Evolutionary conservation across 2,797 vertebrate species (phyloP), one percentile per base, ranked within the genome.

Genomic region (Tauraco hartlaubi): DNA sequence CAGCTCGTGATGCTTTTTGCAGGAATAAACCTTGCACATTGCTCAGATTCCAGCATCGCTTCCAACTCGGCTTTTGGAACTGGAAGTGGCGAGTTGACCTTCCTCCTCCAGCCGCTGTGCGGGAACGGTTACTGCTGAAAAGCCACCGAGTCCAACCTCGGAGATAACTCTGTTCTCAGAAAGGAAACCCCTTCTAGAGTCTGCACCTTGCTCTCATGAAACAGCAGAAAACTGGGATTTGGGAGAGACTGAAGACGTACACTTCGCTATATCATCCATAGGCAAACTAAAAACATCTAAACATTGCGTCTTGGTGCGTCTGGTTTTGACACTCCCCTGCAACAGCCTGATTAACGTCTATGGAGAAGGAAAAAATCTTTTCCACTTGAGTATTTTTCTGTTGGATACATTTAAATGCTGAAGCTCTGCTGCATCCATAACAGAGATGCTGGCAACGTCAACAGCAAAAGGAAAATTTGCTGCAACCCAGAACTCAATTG

Each of bases 121-220:
- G 3, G 54, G 6, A 46, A 10, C 5, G 2, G 25, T 25, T 17
- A 15, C 16, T 22, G 29, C 29, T 22, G 23, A 22, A 58, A 52
- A 61, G 9, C 11, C 39, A 5, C 0, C 1, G 4, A 78, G 10
- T 3, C n/a, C 31, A 19, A 12, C 11, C 25, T 6, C 1, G 2
- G 20, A 72, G 20, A 11, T 0, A 43, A 19, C 15, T 10, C 17
- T 29, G 31, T 22, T 33, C 12, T 41, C 51, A 49, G 8, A 35
- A 20, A 22, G 43, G 37, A 73, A 88, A 86, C 3, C 2, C 15
- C 5, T 68, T 33, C 35, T 7, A 6, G 11, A 43, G 5, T 2
- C 66, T 59, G 62, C 54, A 37, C 8, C 12, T 9, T 1, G 2
- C 33, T 15, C 31, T 46, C n/a, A 8, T 11, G 11, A 44, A 59